Evolutionary conservation across 2,113 vertebrate species (phyloP), one percentile per base, ranked within the genome.

Genomic region (Helogale parvula): DNA sequence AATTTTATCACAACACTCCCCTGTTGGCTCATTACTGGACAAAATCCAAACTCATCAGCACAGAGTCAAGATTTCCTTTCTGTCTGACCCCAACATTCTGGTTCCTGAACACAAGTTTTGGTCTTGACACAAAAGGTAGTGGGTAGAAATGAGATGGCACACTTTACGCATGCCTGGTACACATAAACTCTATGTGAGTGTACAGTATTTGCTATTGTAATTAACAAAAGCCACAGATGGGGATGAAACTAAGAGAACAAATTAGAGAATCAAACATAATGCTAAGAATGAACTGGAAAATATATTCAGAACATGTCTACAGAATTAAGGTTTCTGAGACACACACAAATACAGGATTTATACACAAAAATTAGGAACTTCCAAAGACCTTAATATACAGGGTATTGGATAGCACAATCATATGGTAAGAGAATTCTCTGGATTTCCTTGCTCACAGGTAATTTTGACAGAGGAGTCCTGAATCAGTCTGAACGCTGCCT

Each of bases 41-140:
- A 88, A 82, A 96, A 89, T 91, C 65, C 89, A 86, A 97, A 93
- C 47, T 82, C 38, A 68, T 69, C 50, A 74, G 41, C 25, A 12
- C 29, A 9, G 7, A 74, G 7, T 72, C 19, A 77, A 45, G 33
- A 66, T 66, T 77, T 95, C 14, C 89, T 83, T 89, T 35, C 16
- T 35, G 9, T 31, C 29, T 82, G 19, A 82, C 50, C 29, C 15
- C 25, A 52, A 85, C 25, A 63, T 85, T 74, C 38, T 83, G 25
- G 19, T 45, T 66, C 38, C 50, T 54, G 31, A 90, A 84, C 13
- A 16, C 3, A 9, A 74, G 23, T 60, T 45, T 57, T 90, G 79
- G 9, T 35, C 16, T 86, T 85, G 13, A 23, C 7, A 38, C 57
- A 38, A 69, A 74, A 54, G 3, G 2, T 38, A 84, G 6, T 6